These are phyloP conservation scores for Stictocephala bisonia DNA, from an alignment of 2,888 invertebrate genomes.

Conservation along the genomic window DNA sequence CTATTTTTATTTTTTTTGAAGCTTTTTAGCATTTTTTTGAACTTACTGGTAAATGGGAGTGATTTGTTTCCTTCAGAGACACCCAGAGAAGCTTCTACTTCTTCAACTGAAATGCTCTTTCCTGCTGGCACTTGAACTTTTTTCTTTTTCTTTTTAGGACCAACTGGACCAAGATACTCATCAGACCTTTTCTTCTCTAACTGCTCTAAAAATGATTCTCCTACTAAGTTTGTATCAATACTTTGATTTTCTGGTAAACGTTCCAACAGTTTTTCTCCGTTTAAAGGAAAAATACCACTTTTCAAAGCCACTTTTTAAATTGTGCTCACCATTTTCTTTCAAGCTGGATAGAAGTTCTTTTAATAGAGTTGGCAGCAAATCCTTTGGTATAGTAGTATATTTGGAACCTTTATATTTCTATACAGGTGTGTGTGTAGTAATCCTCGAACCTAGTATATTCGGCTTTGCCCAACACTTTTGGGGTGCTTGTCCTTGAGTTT, in stretches of 20 bases:
- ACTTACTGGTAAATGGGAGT: too few relatives aligned
- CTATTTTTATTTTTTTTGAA: too few relatives aligned
- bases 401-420: too few relatives aligned
- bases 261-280: slow-evolving; percentile 43
- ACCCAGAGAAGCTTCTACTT: too few relatives aligned
- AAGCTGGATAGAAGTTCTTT: slow-evolving; percentile 40
- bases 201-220: slow-evolving; percentile 45
- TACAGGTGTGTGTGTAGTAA: too few relatives aligned
- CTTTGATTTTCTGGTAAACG: slow-evolving; percentile 46
- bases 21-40: too few relatives aligned
- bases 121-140: slow-evolving; percentile 47
- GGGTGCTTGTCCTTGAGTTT: too few relatives aligned
- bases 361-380: slow-evolving; percentile 47
- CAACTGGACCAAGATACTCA: slow-evolving; percentile 38
- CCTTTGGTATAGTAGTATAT: slow-evolving; percentile 47
- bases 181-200: slow-evolving; percentile 43
- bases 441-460: too few relatives aligned
- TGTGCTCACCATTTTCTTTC: slow-evolving; percentile 29
- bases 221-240: slow-evolving; percentile 20
- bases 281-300: slow-evolving; percentile 46
- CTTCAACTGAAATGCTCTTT: slow-evolving; percentile 40
- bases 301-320: slow-evolving; percentile 45
- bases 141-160: slow-evolving; percentile 44
- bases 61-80: too few relatives aligned
- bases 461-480: too few relatives aligned